These are phyloP conservation scores for Ptychadena robeensis DNA, from an alignment of 2,797 vertebrate genomes.

Conservation along the genomic window DNA sequence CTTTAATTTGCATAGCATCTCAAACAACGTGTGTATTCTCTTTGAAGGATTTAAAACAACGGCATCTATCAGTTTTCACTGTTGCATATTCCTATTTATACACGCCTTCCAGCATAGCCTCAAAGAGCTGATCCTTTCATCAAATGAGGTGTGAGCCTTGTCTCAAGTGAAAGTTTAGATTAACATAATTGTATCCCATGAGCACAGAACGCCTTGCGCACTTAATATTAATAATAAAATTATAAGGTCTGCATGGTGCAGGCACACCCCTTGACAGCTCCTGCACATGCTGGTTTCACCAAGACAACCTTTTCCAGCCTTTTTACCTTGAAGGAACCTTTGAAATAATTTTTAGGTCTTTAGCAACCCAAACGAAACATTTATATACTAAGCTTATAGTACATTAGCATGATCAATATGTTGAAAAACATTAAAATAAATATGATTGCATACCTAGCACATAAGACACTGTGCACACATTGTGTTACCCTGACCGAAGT, in stretches of 20 bases:
- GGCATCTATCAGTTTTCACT: slow-evolving; percentile 9
- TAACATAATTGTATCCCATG: neutral
- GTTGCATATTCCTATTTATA: neutral
- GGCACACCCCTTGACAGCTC: neutral
- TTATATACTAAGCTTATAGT: no score
- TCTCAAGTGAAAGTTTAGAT: neutral
- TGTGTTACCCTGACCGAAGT: no score
- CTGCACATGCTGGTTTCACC: neutral
- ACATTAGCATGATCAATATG: no score
- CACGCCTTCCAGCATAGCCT: neutral
- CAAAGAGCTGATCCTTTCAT: neutral
- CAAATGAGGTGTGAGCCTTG: neutral
- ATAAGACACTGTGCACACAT: no score
- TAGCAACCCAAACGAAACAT: no score
- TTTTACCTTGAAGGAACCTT: no score
- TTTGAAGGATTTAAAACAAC: slow-evolving; percentile 28
- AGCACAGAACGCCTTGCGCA: neutral
- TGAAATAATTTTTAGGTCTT: no score
- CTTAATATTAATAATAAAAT: neutral
- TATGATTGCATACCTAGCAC: no score
- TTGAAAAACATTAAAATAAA: no score
- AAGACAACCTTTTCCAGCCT: no score
- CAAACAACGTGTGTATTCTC: neutral
- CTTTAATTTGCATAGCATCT: slow-evolving; percentile 26
- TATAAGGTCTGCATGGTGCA: neutral